A percentile compares a stretch with the other conserved stretches of the same genome.
Evolutionary conservation across 2,113 vertebrate genomes (phyloP).

Genomic region (Dasypus novemcinctus): DNA sequence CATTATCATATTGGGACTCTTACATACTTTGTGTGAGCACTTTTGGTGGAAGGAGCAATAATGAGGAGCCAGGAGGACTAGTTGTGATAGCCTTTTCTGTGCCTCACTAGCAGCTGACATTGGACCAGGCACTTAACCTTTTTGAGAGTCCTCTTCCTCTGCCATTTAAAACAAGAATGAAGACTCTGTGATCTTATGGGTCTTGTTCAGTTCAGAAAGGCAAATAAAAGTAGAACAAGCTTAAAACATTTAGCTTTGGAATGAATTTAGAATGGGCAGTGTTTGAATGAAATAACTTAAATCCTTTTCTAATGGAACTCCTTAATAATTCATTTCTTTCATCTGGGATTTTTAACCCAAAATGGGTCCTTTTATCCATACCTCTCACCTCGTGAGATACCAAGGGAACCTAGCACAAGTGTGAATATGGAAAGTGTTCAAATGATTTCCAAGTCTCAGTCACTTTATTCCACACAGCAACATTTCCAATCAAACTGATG

Average conservation of each 20-base stretch:
- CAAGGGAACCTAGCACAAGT: not conserved
- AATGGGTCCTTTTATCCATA: not conserved
- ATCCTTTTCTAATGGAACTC: not conserved
- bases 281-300: not conserved
- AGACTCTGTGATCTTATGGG: not conserved
- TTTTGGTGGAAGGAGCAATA: not conserved
- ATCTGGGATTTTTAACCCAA: not conserved
- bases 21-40: not conserved
- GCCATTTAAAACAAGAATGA: not conserved
- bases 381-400: not conserved
- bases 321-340: not conserved
- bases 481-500: conserved; percentile 60
- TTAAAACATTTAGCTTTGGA: not conserved
- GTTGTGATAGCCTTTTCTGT: not conserved
- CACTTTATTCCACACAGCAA: conserved; percentile 21
- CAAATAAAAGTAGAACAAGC: not conserved
- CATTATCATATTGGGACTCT: not conserved
- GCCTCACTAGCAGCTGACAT: not conserved
- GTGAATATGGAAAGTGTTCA: conserved; percentile 1
- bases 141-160: not conserved
- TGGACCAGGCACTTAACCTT: not conserved
- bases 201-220: not conserved
- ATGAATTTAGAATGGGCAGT: not conserved
- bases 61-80: not conserved
- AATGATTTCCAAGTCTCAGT: not conserved